Evolutionary conservation across 2,113 vertebrate genomes (phyloP).

Genomic region (Felis catus): DNA sequence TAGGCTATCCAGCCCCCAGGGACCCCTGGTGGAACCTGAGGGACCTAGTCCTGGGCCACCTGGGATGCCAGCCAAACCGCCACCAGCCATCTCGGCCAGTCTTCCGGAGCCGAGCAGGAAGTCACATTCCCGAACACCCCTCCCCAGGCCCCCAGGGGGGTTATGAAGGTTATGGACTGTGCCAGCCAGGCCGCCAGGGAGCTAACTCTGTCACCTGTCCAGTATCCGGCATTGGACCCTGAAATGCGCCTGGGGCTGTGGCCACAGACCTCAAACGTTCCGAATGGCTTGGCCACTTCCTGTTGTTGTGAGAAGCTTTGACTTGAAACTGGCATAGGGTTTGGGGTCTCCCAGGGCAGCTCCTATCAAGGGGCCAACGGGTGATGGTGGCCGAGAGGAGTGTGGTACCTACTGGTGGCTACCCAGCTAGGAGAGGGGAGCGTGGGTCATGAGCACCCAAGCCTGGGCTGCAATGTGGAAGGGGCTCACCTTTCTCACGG

Average conservation of each 20-base stretch:
- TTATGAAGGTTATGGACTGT: not conserved
- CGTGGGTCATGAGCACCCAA: not conserved
- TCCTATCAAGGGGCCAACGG: not conserved
- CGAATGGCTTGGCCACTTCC: conserved; percentile 36
- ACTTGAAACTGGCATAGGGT: not conserved
- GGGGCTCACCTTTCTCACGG: not conserved
- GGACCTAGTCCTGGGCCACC: not conserved
- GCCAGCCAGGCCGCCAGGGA: conserved; percentile 28
- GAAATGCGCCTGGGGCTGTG: not conserved
- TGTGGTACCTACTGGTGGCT: not conserved
- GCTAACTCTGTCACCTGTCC: conserved; percentile 21
- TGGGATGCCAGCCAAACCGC: not conserved
- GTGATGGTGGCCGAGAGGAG: not conserved
- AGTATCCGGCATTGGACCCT: not conserved
- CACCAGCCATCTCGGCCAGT: not conserved
- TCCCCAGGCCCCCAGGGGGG: not conserved
- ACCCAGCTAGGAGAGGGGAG: not conserved
- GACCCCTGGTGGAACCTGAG: not conserved
- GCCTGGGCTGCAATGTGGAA: not conserved
- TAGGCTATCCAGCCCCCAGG: not conserved
- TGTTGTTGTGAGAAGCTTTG: conserved; percentile 58
- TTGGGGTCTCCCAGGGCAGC: not conserved
- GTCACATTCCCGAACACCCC: not conserved
- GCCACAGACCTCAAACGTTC: not conserved
- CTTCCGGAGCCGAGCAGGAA: not conserved